These are phyloP conservation scores for Drosophila simulans DNA, from an alignment of 1,140 invertebrate genomes.

Conservation along the genomic window DNA sequence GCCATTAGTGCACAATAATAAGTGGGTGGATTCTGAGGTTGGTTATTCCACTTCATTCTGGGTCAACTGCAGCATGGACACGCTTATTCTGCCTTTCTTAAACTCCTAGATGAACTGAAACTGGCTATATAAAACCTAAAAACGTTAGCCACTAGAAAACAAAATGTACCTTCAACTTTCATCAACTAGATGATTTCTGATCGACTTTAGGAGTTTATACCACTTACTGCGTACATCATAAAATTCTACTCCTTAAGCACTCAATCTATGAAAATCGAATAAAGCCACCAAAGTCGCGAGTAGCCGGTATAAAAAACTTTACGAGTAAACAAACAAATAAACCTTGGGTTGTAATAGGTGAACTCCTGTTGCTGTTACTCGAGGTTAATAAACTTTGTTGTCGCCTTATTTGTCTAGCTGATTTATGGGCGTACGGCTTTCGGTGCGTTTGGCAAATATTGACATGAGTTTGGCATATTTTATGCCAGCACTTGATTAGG, in stretches of 20 bases:
- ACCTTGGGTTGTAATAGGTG: constrained; percentile 42
- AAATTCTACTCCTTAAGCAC: constrained; percentile 1
- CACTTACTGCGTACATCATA: not conserved
- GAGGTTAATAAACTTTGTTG: constrained; percentile 71
- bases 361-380: constrained; percentile 29
- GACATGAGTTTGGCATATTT: constrained; percentile 54
- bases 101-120: not conserved
- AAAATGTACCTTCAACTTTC: not conserved
- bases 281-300: constrained; percentile 7
- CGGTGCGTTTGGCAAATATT: constrained; percentile 62
- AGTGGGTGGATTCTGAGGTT: not conserved
- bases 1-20: constrained; percentile 20
- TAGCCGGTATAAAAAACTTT: constrained; percentile 46
- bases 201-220: no score
- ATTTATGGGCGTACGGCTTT: constrained; percentile 67
- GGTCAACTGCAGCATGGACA: constrained; percentile 26
- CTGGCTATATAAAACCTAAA: not conserved
- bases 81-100: not conserved
- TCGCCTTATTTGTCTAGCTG: constrained; percentile 69
- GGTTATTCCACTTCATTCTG: constrained; percentile 1
- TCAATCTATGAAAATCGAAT: not conserved
- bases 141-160: not conserved
- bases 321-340: constrained; percentile 67
- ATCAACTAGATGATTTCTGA: not conserved
- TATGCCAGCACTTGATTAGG: constrained; percentile 69